Evolutionary conservation across 1,140 invertebrate species (phyloP).

Genomic region (Drosophila sechellia): DNA sequence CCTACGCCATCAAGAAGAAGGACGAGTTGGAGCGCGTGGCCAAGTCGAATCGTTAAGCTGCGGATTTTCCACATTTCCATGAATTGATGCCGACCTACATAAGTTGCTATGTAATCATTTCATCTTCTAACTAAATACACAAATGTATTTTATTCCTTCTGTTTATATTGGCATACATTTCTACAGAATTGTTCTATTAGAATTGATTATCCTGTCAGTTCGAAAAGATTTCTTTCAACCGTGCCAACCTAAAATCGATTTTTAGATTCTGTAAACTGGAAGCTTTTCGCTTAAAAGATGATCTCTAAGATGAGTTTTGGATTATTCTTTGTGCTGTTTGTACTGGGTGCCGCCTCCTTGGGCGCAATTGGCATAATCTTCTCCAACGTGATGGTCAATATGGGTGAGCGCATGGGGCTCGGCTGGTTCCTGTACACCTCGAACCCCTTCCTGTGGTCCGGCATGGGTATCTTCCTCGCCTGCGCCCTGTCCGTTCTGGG

Average conservation of each 20-base stretch:
- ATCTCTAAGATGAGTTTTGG: constrained; percentile 9
- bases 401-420: constrained; percentile 93
- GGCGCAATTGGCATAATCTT: constrained; percentile 85
- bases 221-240: no score
- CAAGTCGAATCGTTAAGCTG: constrained; percentile 99
- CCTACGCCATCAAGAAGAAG: constrained; percentile 99
- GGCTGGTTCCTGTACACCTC: constrained; percentile 94
- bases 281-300: neutral
- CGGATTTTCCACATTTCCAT: neutral
- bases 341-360: constrained; percentile 84
- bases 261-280: neutral
- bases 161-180: neutral
- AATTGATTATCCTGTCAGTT: no score
- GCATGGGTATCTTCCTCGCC: constrained; percentile 95
- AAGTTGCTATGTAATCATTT: constrained; percentile 29
- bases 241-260: neutral
- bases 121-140: constrained; percentile 22
- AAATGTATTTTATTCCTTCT: constrained; percentile 16
- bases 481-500: constrained; percentile 98
- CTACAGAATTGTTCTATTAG: no score
- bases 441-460: constrained; percentile 97
- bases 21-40: constrained; percentile 99
- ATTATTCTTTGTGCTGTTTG: constrained; percentile 7
- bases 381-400: constrained; percentile 93
- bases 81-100: constrained; percentile 16